These are phyloP conservation scores for Mesodorylaimus sp. DNA, from an alignment of 2,888 invertebrate genomes.

Conservation along the genomic window DNA sequence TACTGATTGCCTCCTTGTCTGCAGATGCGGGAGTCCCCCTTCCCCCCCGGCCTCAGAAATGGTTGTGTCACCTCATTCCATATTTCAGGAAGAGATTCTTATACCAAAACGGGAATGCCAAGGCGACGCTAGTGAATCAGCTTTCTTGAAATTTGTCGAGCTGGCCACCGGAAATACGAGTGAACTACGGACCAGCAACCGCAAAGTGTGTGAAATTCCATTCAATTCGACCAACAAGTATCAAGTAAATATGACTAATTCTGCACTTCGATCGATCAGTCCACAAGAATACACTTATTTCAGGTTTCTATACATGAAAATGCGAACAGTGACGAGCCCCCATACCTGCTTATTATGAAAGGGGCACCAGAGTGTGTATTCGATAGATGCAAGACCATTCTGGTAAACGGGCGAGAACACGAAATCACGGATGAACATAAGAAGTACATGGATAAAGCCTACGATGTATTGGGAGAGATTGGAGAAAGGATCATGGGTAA, in stretches of 20 bases:
- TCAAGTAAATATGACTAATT: too few species aligned
- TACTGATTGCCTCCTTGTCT: too few species aligned
- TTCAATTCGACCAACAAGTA: slow-evolving; percentile 91
- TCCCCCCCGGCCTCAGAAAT: too few species aligned
- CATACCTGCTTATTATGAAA: slow-evolving; percentile 53
- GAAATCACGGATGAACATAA: slow-evolving; percentile 30
- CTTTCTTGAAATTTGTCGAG: slow-evolving; percentile 58
- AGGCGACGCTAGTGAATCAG: slow-evolving; percentile 10
- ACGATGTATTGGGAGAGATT: slow-evolving; percentile 21
- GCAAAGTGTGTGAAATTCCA: slow-evolving; percentile 73
- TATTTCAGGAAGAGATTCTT: too few species aligned
- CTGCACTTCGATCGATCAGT: too few species aligned
- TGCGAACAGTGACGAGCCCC: slow-evolving; percentile 42
- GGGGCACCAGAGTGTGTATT: slow-evolving; percentile 70
- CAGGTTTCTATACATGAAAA: slow-evolving; percentile 74
- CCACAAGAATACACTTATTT: too few species aligned
- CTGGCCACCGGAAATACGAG: slow-evolving; percentile 67
- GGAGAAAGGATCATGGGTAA: slow-evolving; percentile 28
- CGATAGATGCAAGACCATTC: slow-evolving; percentile 42
- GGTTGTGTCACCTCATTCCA: too few species aligned
- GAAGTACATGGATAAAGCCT: slow-evolving; percentile 32
- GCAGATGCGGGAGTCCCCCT: too few species aligned
- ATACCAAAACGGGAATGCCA: slow-evolving; percentile 34
- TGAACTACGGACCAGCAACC: slow-evolving; percentile 61
- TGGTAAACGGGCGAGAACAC: slow-evolving; percentile 17